phyloP scores from a whole-genome alignment of 2,888 invertebrate species.

The Epirrhoe tristata region DNA sequence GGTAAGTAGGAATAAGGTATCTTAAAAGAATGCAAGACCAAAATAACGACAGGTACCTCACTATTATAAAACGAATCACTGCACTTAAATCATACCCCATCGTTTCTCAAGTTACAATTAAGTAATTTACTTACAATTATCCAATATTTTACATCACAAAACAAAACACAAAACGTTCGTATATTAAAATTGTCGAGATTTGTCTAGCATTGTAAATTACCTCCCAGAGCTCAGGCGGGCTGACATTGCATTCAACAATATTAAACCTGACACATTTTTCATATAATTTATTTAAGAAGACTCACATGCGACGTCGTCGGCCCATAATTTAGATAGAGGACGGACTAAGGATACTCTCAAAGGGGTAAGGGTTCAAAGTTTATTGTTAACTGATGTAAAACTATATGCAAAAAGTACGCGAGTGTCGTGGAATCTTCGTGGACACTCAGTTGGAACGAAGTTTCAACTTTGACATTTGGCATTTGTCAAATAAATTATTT shows the following conservation, averaged over 20 bases:
- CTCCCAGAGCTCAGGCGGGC: slow-evolving; percentile 40
- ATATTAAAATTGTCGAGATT: slow-evolving; percentile 44
- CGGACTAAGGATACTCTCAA: slow-evolving; percentile 47
- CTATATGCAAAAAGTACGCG: too few relatives aligned
- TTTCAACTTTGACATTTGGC: too few relatives aligned
- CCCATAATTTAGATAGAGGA: slow-evolving; percentile 62
- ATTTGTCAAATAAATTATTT: too few relatives aligned
- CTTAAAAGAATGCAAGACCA: not conserved
- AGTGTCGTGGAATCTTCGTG: too few relatives aligned
- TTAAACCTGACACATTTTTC: slow-evolving; percentile 62
- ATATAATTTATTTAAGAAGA: slow-evolving; percentile 60
- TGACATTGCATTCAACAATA: slow-evolving; percentile 47
- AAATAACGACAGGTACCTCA: not conserved
- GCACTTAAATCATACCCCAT: slow-evolving; percentile 2
- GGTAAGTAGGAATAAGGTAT: not conserved
- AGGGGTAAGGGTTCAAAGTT: not conserved
- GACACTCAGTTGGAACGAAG: too few relatives aligned
- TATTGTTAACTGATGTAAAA: not conserved
- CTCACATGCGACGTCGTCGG: slow-evolving; percentile 59
- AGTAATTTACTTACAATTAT: slow-evolving; percentile 14
- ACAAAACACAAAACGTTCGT: slow-evolving; percentile 27
- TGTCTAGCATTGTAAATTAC: slow-evolving; percentile 46
- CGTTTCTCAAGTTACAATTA: slow-evolving; percentile 13
- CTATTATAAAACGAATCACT: not conserved
- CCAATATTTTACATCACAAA: slow-evolving; percentile 22